Conservation (phyloP, 2,113 vertebrate species). For the human (Homo sapiens) region DNA sequence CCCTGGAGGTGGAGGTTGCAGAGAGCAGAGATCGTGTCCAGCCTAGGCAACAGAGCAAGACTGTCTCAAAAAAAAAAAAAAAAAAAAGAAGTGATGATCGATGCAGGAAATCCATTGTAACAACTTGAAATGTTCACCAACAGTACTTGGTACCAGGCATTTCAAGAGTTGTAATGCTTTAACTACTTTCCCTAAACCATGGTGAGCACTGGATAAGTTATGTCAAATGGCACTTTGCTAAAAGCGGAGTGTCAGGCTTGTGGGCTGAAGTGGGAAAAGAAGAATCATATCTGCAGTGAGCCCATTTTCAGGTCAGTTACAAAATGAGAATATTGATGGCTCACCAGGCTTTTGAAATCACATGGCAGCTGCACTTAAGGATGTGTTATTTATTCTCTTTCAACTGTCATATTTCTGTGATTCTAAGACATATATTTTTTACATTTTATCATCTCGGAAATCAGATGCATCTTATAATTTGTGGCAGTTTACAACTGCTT, state of each 20-base stretch:
- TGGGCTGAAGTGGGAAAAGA: not conserved
- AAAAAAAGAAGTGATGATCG: not conserved
- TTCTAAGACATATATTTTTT: conserved; percentile 53
- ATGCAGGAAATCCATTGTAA: not conserved
- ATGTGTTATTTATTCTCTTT: conserved; percentile 72
- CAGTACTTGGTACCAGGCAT: not conserved
- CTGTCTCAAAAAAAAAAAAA: not conserved
- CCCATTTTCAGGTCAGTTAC: not conserved
- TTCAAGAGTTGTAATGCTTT: not conserved
- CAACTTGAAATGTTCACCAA: not conserved
- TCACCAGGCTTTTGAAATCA: conserved; percentile 2
- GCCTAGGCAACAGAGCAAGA: no score
- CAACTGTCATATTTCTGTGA: conserved; percentile 61
- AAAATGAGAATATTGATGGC: not conserved
- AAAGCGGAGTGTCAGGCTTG: not conserved
- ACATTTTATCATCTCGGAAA: not conserved
- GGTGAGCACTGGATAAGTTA: not conserved
- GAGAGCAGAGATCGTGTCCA: no score
- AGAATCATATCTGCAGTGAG: not conserved
- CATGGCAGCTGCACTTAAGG: conserved; percentile 39
- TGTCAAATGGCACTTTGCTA: not conserved
- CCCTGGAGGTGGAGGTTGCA: no score
- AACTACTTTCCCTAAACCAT: not conserved
- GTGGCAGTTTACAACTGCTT: not conserved
- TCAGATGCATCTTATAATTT: not conserved